Conservation (phyloP, 2,888 invertebrate genomes). For the Apantesis nais region DNA sequence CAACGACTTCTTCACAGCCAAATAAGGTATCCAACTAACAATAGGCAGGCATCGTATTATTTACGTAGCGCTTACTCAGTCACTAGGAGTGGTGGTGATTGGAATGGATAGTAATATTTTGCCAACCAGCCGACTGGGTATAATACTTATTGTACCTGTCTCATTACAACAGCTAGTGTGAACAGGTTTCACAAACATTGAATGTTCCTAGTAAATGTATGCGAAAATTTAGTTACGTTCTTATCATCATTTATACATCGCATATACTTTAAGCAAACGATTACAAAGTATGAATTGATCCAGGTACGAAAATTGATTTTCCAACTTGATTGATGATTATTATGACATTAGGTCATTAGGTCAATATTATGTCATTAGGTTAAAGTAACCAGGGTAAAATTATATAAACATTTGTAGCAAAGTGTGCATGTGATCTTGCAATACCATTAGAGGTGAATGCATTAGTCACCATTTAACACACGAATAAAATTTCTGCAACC, state of each 20-base stretch:
- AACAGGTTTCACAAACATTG: constrained; percentile 16
- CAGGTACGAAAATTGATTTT: constrained; percentile 26
- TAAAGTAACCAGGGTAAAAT: constrained; percentile 14
- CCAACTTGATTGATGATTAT: constrained; percentile 30
- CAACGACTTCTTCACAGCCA: constrained; percentile 34
- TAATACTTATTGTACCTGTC: constrained; percentile 23
- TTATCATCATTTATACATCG: constrained; percentile 16
- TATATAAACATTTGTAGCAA: constrained; percentile 3
- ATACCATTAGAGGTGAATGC: too few relatives aligned
- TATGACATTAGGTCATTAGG: too few relatives aligned
- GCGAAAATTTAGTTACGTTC: constrained; percentile 5
- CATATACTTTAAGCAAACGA: constrained; percentile 23
- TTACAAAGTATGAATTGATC: constrained; percentile 23
- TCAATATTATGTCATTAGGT: too few relatives aligned
- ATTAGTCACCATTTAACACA: neutral
- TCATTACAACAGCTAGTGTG: constrained; percentile 22
- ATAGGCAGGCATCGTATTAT: constrained; percentile 32
- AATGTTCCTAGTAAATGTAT: constrained; percentile 17
- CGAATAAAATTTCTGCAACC: neutral
- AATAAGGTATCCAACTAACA: constrained; percentile 46
- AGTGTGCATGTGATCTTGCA: neutral
- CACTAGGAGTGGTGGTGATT: constrained; percentile 43
- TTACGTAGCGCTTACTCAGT: constrained; percentile 34
- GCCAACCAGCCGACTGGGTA: constrained; percentile 19
- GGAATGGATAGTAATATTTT: constrained; percentile 31